Percentiles rank a stretch among this genome's conserved stretches.
phyloP scores from a whole-genome alignment of 2,888 invertebrate genomes.

The Heterodera filipjevi region DNA sequence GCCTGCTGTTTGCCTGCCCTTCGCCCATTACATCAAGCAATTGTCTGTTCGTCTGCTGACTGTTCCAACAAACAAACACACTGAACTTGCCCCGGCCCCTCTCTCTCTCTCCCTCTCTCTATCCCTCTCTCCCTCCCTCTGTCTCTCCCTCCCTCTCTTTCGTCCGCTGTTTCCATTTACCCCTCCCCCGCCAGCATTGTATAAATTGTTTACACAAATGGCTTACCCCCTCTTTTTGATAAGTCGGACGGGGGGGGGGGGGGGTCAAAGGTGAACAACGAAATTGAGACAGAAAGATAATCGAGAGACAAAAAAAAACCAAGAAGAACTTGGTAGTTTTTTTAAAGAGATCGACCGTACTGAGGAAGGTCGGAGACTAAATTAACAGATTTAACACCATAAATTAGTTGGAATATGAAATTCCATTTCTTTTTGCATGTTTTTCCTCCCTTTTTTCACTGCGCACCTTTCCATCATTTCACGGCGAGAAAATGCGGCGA shows the following conservation, averaged over 20 bases:
- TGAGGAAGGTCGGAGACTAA: too few relatives aligned
- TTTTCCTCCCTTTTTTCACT: background rate
- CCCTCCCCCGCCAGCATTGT: background rate
- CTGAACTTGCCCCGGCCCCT: too few relatives aligned
- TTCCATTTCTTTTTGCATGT: too few relatives aligned
- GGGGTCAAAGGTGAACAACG: background rate
- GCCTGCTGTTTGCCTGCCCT: too few relatives aligned
- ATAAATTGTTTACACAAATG: background rate
- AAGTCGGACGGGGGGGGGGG: background rate
- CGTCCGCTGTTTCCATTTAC: background rate
- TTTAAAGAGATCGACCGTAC: too few relatives aligned
- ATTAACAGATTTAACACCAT: too few relatives aligned
- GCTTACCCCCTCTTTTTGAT: background rate
- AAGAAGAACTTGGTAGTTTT: too few relatives aligned
- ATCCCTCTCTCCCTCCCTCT: background rate
- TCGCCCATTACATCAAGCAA: too few relatives aligned
- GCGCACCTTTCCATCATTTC: constrained; percentile 13
- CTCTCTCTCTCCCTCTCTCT: background rate
- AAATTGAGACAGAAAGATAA: background rate
- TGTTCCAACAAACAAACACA: background rate
- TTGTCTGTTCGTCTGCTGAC: background rate
- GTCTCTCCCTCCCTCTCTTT: background rate
- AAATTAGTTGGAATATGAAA: too few relatives aligned
- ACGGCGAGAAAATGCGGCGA: background rate
- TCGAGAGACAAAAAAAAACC: background rate